Evolutionary conservation across 2,113 vertebrate genomes (phyloP), one percentile per base, ranked within the genome.

Genomic region (Regulus satrapa): DNA sequence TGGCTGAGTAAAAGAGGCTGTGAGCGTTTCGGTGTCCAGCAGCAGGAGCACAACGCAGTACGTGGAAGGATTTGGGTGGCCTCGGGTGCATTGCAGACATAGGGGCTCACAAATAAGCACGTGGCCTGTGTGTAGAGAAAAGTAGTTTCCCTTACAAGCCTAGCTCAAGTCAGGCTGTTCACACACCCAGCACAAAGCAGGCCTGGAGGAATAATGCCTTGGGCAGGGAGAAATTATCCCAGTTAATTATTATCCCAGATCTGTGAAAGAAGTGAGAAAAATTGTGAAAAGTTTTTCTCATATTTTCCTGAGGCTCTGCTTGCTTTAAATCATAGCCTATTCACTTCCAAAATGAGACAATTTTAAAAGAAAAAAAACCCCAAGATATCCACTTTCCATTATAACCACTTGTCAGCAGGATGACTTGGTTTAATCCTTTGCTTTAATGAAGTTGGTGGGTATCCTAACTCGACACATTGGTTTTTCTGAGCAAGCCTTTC

Each of bases 401-500:
- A 18, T 40, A 64, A 1, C 55, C 18, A 14, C 34, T 55, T 71
- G 34, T 51, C 56, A 55, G 62, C 41, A 43, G 10, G 38, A 6
- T 64, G 45, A 55, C 38, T 68, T 72, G 24, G 21, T 86, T 86
- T 63, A 78, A 45, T 74, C 34, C 34, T 67, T 23, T 85, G 75
- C 51, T 58, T n/a, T 88, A 71, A 63, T 6, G 18, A 83, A 62
- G n/a, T 32, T 89, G 62, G 12, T 3, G 0, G 16, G 2, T 46
- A 24, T 73, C 26, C 26, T 45, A 36, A 55, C 34, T 40, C 69
- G 56, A 63, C 9, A 14, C 0, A 0, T 5, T 55, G 13, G 36
- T 86, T 89, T 86, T 89, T 94, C 62, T 85, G 51, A 81, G 41
- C 41, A 77, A 88, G 34, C 62, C 29, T 80, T 85, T 68, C 29